phyloP scores from a whole-genome alignment of 2,113 vertebrate genomes.

The Rafetus swinhoei region DNA sequence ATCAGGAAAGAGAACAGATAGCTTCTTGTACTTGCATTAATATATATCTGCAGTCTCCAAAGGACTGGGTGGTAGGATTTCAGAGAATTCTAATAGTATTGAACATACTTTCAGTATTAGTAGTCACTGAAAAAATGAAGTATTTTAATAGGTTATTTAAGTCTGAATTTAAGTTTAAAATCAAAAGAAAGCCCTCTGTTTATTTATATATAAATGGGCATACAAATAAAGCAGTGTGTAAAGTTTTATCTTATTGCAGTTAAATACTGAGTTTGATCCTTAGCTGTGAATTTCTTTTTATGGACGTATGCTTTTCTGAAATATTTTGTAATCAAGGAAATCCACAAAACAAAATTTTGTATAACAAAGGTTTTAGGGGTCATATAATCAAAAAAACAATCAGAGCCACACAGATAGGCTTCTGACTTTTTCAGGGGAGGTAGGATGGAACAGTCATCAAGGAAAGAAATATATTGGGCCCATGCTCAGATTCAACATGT shows the following conservation, averaged over 20 bases:
- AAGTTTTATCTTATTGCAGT: neutral
- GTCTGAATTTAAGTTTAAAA: neutral
- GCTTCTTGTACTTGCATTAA: neutral
- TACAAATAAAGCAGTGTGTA: neutral
- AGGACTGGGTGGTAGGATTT: too few species aligned
- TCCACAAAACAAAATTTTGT: neutral
- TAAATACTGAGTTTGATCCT: neutral
- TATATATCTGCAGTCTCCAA: neutral
- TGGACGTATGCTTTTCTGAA: neutral
- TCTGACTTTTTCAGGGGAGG: neutral
- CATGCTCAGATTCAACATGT: rapidly evolving
- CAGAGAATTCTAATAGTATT: neutral
- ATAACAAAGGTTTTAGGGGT: neutral
- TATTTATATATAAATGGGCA: neutral
- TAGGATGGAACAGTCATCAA: neutral
- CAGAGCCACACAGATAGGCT: neutral
- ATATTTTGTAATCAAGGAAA: neutral
- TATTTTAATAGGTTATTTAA: neutral
- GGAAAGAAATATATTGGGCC: neutral
- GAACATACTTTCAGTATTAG: neutral
- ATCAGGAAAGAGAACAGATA: neutral
- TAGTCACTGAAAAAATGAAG: too few species aligned
- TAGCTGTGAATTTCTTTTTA: neutral
- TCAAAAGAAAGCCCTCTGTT: neutral
- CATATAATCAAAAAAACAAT: rapidly evolving